Percentiles rank a stretch among this genome's conserved stretches.
phyloP scores from a whole-genome alignment of 2,888 invertebrate species.

The Drosophila neoperkinsi region DNA sequence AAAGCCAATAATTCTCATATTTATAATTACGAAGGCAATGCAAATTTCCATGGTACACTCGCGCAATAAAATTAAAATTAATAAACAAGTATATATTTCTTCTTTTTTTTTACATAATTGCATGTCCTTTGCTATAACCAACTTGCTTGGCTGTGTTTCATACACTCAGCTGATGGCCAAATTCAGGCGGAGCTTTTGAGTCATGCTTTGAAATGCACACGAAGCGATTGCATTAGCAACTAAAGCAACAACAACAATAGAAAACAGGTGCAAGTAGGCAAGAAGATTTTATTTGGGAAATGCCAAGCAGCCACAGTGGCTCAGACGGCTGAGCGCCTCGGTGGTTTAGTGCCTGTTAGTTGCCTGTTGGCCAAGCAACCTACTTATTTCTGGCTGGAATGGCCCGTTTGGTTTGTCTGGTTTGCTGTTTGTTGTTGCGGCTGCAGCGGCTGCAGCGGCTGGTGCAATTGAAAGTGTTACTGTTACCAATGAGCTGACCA shows the following conservation, averaged over 20 bases:
- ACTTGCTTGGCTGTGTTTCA: neutral
- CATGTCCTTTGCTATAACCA: neutral
- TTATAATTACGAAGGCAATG: neutral
- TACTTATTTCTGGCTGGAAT: slow-evolving; percentile 66
- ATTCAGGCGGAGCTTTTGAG: slow-evolving; percentile 54
- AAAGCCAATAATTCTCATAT: neutral
- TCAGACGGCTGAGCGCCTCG: slow-evolving; percentile 22
- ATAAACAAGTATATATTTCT: neutral
- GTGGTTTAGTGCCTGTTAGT: slow-evolving; percentile 42
- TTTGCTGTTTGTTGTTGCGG: slow-evolving; percentile 21
- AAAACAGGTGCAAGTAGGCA: slow-evolving; percentile 56
- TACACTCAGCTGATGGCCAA: slow-evolving; percentile 21
- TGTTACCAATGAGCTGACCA: slow-evolving; percentile 62
- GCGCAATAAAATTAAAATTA: neutral
- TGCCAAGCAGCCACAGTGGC: slow-evolving; percentile 61
- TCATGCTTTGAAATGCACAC: slow-evolving; percentile 49
- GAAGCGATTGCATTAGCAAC: slow-evolving; percentile 37
- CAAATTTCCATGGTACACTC: neutral
- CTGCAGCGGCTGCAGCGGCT: slow-evolving; percentile 26
- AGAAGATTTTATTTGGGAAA: slow-evolving; percentile 65
- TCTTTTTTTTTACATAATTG: neutral
- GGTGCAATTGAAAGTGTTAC: slow-evolving; percentile 76
- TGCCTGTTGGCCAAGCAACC: slow-evolving; percentile 76
- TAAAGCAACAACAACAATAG: slow-evolving; percentile 31
- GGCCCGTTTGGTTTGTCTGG: slow-evolving; percentile 53